Evolutionary conservation across 2,797 vertebrate species (phyloP), one percentile per base, ranked within the genome.

Genomic region (Pangasius krempfi): DNA sequence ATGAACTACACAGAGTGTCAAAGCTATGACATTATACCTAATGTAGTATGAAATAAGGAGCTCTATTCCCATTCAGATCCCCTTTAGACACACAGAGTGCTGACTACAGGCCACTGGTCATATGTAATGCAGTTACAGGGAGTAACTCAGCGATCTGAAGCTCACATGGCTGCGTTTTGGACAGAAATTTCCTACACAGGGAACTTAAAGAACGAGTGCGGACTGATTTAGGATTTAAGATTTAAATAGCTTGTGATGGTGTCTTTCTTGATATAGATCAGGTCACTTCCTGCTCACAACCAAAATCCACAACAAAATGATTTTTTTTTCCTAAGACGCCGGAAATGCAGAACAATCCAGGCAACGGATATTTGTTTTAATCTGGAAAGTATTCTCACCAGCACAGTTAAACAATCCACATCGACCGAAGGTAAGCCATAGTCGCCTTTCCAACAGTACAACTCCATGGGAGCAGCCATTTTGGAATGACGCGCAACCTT

Each of bases 361-460:
- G 0, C 10, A 27, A 25, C 10, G 13, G 13, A n/a, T n/a, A 18
- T n/a, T 0, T 14, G 25, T 16, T 82, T 66, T 30, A 66, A 5
- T 50, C 40, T 10, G 44, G 0, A 1, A 5, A 50, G 33, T 12
- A 47, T 50, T 87, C 91, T 92, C 91, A 94, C 93, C 93, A 93
- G 80, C 10, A 94, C 93, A 5, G 87, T 93, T 86, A 94, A 89
- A 92, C 88, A 92, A 72, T 94, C 93, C 1, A 91, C 83, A 83
- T 94, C 92, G 81, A 94, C 86, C 5, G 93, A 94, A 10, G 93
- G 93, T 86, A 94, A 89, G 76, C 93, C 92, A 82, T 91, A 91
- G 52, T 92, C 93, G 75, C 92, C 93, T 91, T 89, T 92, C 93
- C 93, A 94, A 70, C 92, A 92, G 85, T 90, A 94, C 89, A 94